phyloP scores from a whole-genome alignment of 2,797 vertebrate species.

The Cyclura pinguis region DNA sequence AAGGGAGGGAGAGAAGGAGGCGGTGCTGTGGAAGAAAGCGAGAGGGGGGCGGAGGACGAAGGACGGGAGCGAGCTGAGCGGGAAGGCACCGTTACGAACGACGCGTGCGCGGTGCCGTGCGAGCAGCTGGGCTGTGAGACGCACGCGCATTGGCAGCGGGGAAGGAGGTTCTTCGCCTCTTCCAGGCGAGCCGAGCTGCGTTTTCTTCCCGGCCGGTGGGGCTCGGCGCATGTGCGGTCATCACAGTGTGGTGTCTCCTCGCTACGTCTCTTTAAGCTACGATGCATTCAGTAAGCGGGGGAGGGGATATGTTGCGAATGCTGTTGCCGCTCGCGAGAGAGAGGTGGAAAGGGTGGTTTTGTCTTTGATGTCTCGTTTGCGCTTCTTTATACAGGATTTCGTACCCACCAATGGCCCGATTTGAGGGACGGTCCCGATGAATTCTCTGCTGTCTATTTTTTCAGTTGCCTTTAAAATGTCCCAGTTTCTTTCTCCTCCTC shows the following conservation, averaged over 20 bases:
- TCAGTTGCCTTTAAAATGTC: too few relatives aligned
- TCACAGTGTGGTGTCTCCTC: too few relatives aligned
- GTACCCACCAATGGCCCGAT: too few relatives aligned
- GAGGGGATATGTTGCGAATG: background rate
- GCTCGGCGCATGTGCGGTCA: background rate
- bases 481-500: too few relatives aligned
- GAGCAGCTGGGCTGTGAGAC: accelerated
- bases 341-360: background rate
- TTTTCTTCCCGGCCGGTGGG: background rate
- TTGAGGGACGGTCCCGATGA: too few relatives aligned
- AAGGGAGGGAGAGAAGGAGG: too few relatives aligned
- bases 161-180: accelerated
- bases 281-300: background rate
- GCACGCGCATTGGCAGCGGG: background rate
- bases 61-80: background rate
- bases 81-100: background rate
- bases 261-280: background rate
- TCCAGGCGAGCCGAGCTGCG: too few relatives aligned
- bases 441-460: too few relatives aligned
- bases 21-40: accelerated
- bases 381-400: background rate
- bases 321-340: background rate
- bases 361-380: background rate
- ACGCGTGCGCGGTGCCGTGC: background rate
- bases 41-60: too few relatives aligned